A percentile compares a stretch with the other conserved stretches of the same genome.
Evolutionary conservation across 2,888 invertebrate genomes (phyloP).

Genomic region (Yponomeuta malinellus): DNA sequence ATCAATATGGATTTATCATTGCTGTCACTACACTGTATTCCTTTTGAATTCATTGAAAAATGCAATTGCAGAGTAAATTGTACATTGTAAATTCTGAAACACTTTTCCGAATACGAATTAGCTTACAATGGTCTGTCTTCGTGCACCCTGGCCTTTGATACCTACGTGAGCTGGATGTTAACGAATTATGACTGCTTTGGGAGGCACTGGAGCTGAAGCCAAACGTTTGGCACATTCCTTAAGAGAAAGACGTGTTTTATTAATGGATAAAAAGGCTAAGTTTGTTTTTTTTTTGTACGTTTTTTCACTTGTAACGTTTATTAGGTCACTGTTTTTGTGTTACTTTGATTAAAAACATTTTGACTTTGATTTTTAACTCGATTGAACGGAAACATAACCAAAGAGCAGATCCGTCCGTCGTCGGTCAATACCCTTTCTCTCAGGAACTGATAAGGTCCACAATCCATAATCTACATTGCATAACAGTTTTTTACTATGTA

Average conservation of each 20-base stretch:
- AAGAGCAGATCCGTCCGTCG: too few relatives aligned
- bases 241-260: background rate
- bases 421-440: too few relatives aligned
- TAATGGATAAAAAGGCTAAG: background rate
- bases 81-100: background rate
- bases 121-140: background rate
- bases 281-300: too few relatives aligned
- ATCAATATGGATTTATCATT: too few relatives aligned
- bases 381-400: too few relatives aligned
- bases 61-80: background rate
- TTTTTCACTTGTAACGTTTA: too few relatives aligned
- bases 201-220: background rate
- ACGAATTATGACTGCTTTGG: slow-evolving; percentile 1
- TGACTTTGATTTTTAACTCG: too few relatives aligned
- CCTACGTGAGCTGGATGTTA: slow-evolving; percentile 1
- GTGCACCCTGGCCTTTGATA: background rate
- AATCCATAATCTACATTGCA: too few relatives aligned
- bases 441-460: too few relatives aligned
- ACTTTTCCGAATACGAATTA: background rate
- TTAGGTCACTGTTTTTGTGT: too few relatives aligned
- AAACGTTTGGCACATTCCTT: background rate
- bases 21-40: background rate
- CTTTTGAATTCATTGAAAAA: background rate
- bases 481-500: too few relatives aligned
- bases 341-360: too few relatives aligned